Conservation (phyloP, 2,888 invertebrate species). For the Nomada lathburiana region DNA sequence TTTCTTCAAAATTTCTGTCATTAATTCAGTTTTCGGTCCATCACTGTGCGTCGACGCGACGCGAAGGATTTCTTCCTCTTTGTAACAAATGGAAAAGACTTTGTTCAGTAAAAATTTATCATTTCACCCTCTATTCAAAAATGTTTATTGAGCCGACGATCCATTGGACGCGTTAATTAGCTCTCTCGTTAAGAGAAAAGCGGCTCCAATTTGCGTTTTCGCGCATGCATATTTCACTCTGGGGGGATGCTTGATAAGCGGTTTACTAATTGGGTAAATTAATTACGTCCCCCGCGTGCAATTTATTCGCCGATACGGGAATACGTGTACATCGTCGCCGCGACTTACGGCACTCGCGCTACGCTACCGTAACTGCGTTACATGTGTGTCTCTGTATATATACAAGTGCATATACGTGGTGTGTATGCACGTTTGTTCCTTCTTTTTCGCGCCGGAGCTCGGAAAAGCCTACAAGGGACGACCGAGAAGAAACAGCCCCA, state of each 20-base stretch:
- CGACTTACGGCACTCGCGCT: slow-evolving; percentile 3
- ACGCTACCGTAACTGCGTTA: slow-evolving; percentile 9
- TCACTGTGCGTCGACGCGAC: too few relatives aligned
- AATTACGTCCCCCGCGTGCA: slow-evolving; percentile 38
- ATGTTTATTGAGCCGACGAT: not conserved
- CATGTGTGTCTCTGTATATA: slow-evolving; percentile 15
- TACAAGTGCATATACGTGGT: not conserved
- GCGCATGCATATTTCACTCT: not conserved
- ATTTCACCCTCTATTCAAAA: not conserved
- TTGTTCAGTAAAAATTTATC: not conserved
- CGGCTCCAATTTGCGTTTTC: not conserved
- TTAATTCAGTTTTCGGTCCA: too few relatives aligned
- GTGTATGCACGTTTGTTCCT: not conserved
- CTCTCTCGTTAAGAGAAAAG: slow-evolving; percentile 35
- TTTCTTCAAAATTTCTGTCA: too few relatives aligned
- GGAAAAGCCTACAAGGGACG: slow-evolving; percentile 28
- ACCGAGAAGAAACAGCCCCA: slow-evolving; percentile 23
- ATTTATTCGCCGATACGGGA: slow-evolving; percentile 46
- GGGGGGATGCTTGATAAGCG: slow-evolving; percentile 18
- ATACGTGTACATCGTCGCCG: slow-evolving; percentile 18
- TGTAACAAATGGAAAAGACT: not conserved
- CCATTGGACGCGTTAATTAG: slow-evolving; percentile 37
- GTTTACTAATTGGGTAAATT: slow-evolving; percentile 55
- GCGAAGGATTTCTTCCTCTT: too few relatives aligned
- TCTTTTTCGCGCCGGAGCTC: not conserved